Percentiles rank a stretch among this genome's conserved stretches.
Evolutionary conservation across 2,797 vertebrate genomes (phyloP).

Genomic region (Sebastes steindachneri): DNA sequence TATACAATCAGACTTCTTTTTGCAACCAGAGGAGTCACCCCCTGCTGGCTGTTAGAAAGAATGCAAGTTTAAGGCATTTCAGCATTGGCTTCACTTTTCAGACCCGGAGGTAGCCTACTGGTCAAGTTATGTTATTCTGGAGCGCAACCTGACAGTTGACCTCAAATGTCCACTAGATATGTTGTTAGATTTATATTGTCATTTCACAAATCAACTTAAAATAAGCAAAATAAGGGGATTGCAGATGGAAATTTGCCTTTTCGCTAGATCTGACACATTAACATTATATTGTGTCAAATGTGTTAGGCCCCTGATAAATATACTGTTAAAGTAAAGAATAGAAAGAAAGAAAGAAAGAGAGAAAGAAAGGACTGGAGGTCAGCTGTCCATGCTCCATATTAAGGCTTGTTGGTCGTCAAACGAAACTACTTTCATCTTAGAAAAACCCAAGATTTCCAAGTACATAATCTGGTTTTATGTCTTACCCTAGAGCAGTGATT

Average conservation of each 20-base stretch:
- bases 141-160: background rate
- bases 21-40: too few relatives aligned
- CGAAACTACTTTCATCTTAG: rapidly evolving
- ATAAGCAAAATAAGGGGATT: background rate
- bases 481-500: too few relatives aligned
- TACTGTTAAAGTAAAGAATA: background rate
- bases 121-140: background rate
- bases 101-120: too few relatives aligned
- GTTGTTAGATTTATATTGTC: background rate
- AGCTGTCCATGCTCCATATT: background rate
- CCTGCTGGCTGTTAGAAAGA: too few relatives aligned
- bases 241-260: background rate
- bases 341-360: too few relatives aligned
- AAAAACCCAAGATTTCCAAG: background rate
- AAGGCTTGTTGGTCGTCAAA: background rate
- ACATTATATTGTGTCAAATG: too few relatives aligned
- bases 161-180: background rate
- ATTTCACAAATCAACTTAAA: background rate
- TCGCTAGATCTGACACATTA: background rate
- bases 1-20: too few relatives aligned
- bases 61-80: too few relatives aligned
- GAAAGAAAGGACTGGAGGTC: too few relatives aligned
- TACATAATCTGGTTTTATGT: background rate
- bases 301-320: background rate
- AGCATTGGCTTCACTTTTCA: too few relatives aligned